phyloP scores from a whole-genome alignment of 92 coral and sea anemone species.

The Palythoa caribaeorum region DNA sequence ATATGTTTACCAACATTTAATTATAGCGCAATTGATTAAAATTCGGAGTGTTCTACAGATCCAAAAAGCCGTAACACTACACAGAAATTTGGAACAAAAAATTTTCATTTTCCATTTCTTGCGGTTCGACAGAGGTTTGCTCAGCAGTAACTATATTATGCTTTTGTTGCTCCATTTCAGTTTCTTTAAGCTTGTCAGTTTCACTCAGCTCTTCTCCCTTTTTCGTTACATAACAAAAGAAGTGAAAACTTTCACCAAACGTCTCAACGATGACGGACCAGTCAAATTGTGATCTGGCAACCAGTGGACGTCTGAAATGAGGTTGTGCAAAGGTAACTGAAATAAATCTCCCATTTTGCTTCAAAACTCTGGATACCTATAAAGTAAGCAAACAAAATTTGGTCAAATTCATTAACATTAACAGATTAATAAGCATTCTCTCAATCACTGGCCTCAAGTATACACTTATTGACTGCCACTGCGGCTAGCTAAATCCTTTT shows the following conservation, averaged over 20 bases:
- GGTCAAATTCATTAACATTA: too few relatives aligned
- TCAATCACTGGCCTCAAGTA: too few relatives aligned
- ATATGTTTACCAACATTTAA: too few relatives aligned
- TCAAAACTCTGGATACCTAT: constrained; percentile 68
- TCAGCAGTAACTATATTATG: neutral
- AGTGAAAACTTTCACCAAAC: constrained; percentile 76
- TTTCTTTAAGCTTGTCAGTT: constrained; percentile 60
- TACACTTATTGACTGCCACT: too few relatives aligned
- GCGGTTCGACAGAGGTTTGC: neutral
- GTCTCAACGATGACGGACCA: constrained; percentile 69
- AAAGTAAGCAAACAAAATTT: neutral
- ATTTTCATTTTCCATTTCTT: constrained; percentile 21
- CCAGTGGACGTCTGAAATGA: constrained; percentile 72
- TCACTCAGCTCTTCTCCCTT: constrained; percentile 69
- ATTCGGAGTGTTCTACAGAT: neutral
- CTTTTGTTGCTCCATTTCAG: neutral
- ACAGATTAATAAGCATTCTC: too few relatives aligned
- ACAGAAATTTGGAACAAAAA: constrained; percentile 23
- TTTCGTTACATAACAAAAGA: constrained; percentile 71
- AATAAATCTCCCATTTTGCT: constrained; percentile 61
- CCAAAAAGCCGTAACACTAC: neutral
- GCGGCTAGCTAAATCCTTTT: too few relatives aligned
- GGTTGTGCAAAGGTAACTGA: constrained; percentile 81
- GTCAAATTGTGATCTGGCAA: constrained; percentile 68
- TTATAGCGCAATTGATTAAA: too few relatives aligned